Evolutionary conservation across 1,140 invertebrate genomes (phyloP).

Genomic region (Venturia canescens): DNA sequence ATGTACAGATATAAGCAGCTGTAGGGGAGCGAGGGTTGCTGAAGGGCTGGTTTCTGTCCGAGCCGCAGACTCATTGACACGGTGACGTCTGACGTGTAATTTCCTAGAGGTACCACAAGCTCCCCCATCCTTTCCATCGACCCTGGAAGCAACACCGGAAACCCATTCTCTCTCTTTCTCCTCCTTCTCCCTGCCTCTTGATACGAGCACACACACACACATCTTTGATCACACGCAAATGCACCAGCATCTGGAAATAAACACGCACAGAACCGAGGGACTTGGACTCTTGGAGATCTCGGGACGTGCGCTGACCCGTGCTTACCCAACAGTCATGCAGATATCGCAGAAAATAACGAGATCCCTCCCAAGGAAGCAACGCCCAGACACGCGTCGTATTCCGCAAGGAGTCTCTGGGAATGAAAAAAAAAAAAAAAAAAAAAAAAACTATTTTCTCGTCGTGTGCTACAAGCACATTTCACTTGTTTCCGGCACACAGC

Average conservation of each 20-base stretch:
- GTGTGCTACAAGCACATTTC: no score
- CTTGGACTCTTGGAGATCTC: neutral
- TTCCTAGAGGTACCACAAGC: slow-evolving; percentile 51
- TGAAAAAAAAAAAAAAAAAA: no score
- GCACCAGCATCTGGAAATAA: slow-evolving; percentile 23
- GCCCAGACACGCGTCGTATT: neutral
- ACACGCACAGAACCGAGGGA: neutral
- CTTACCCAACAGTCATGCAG: neutral
- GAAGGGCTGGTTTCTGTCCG: slow-evolving; percentile 44
- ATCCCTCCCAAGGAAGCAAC: neutral
- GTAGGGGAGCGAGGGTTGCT: neutral
- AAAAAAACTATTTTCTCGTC: no score
- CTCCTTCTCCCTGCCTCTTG: neutral
- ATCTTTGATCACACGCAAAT: neutral
- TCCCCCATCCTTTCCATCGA: slow-evolving; percentile 20
- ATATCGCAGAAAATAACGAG: slow-evolving; percentile 40
- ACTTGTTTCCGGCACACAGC: no score
- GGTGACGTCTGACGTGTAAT: slow-evolving; percentile 57
- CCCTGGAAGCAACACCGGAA: slow-evolving; percentile 34
- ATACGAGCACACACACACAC: neutral
- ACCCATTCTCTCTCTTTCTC: neutral
- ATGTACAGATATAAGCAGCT: neutral
- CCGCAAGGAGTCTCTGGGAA: no score
- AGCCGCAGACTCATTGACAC: slow-evolving; percentile 50
- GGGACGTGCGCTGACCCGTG: slow-evolving; percentile 33